These are phyloP conservation scores for Psittacus erithacus DNA, from an alignment of 2,113 vertebrate species.

Conservation along the genomic window DNA sequence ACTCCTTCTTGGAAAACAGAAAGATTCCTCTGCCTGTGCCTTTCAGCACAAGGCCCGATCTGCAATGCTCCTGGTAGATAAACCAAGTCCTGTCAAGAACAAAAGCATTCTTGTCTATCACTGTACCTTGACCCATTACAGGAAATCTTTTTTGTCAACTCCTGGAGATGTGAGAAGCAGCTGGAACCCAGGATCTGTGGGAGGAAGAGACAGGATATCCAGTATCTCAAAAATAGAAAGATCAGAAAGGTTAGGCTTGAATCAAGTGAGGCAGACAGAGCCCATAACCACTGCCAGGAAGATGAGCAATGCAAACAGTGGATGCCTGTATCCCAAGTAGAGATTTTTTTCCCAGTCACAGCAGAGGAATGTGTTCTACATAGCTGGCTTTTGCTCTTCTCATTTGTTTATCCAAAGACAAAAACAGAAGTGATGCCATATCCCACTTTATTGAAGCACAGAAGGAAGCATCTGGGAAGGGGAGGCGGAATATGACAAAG, in stretches of 20 bases:
- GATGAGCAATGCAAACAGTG: not conserved
- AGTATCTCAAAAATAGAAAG: not conserved
- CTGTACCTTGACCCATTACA: not conserved
- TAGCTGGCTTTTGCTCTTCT: not conserved
- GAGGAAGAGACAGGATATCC: not conserved
- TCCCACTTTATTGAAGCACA: not conserved
- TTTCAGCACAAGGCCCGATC: constrained; percentile 2
- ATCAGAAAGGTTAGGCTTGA: not conserved
- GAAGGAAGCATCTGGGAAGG: not conserved
- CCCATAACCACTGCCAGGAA: not conserved
- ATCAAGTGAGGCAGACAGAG: not conserved
- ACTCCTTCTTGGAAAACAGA: not conserved
- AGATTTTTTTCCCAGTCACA: not conserved
- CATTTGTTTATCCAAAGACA: constrained; percentile 37
- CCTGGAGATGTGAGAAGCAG: not conserved
- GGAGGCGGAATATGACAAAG: not conserved
- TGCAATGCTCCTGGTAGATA: not conserved
- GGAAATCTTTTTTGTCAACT: not conserved
- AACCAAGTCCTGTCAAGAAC: not conserved
- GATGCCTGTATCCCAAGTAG: not conserved
- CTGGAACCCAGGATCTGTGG: not conserved
- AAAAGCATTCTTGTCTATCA: not conserved
- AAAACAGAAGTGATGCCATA: not conserved
- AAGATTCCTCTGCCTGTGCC: not conserved
- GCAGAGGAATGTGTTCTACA: constrained; percentile 5